A percentile compares a stretch with the other conserved stretches of the same genome.
Evolutionary conservation across 92 coral and sea anemone genomes (phyloP).

Genomic region (Zoanthus sansibaricus): DNA sequence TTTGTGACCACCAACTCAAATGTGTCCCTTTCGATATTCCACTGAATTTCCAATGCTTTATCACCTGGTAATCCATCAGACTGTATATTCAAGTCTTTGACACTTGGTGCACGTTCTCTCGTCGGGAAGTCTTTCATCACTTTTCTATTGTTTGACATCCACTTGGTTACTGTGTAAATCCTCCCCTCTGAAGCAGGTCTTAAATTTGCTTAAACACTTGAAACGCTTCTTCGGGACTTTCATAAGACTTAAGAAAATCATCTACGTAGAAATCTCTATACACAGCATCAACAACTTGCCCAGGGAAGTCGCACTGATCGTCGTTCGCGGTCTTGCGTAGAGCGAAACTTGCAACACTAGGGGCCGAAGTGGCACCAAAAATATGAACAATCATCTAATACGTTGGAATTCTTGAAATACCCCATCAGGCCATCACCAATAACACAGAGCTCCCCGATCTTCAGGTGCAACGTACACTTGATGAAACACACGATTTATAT

Average conservation of each 20-base stretch:
- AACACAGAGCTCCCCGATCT: slow-evolving; percentile 32
- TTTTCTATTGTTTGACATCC: slow-evolving; percentile 67
- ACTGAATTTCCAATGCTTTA: slow-evolving; percentile 58
- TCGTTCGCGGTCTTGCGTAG: slow-evolving; percentile 62
- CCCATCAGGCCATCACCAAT: slow-evolving; percentile 20
- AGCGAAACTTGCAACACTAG: slow-evolving; percentile 68
- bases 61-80: slow-evolving; percentile 55
- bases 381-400: slow-evolving; percentile 68
- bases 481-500: slow-evolving; percentile 39
- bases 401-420: slow-evolving; percentile 15
- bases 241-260: slow-evolving; percentile 67
- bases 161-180: slow-evolving; percentile 74
- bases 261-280: slow-evolving; percentile 67
- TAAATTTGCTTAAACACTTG: slow-evolving; percentile 61
- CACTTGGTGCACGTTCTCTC: slow-evolving; percentile 62
- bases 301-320: slow-evolving; percentile 49
- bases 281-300: slow-evolving; percentile 55
- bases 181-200: slow-evolving; percentile 65
- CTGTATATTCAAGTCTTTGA: slow-evolving; percentile 57
- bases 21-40: slow-evolving; percentile 61
- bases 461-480: slow-evolving; percentile 37
- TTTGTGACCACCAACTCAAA: slow-evolving; percentile 65
- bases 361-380: slow-evolving; percentile 70
- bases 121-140: slow-evolving; percentile 69
- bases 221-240: slow-evolving; percentile 59